A percentile compares a stretch with the other conserved stretches of the same genome.
Conservation (phyloP, 2,888 invertebrate species). For the Acrocera orbiculus region DNA sequence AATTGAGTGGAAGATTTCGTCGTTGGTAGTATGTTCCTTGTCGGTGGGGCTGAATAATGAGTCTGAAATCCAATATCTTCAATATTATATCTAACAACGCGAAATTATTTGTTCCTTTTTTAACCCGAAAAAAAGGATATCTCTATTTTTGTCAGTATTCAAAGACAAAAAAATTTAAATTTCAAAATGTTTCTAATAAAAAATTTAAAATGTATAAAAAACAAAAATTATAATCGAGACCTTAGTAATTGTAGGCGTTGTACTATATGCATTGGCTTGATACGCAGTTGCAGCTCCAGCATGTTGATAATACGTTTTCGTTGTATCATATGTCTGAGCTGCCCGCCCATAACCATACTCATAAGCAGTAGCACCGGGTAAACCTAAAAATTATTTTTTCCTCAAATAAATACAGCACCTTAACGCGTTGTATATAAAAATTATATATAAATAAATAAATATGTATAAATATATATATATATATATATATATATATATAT, state of each 20-base stretch:
- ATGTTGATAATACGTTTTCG: conserved; percentile 71
- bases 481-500: too few species aligned
- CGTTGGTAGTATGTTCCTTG: conserved; percentile 41
- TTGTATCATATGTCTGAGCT: conserved; percentile 59
- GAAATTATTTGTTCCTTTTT: too few species aligned
- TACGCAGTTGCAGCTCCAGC: conserved; percentile 36
- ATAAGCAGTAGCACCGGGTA: conserved; percentile 40
- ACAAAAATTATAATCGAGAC: conserved; percentile 15
- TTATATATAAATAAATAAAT: too few species aligned
- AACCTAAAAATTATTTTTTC: conserved; percentile 9
- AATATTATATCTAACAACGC: too few species aligned
- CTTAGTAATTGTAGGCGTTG: conserved; percentile 23
- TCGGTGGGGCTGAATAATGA: conserved; percentile 40
- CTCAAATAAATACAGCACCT: conserved; percentile 11
- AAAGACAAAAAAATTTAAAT: conserved; percentile 1
- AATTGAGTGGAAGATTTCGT: conserved; percentile 33
- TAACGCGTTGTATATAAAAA: too few species aligned
- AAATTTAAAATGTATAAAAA: conserved; percentile 1
- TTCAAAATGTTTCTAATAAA: background rate
- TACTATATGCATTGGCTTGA: conserved; percentile 32
- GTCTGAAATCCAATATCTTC: conserved; percentile 17
- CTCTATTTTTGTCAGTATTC: background rate
- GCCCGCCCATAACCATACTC: conserved; percentile 51
- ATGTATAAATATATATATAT: too few species aligned
- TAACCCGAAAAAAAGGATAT: too few species aligned